Conservation (phyloP, 2,888 invertebrate species). For the Peribatodes rhomboidaria region DNA sequence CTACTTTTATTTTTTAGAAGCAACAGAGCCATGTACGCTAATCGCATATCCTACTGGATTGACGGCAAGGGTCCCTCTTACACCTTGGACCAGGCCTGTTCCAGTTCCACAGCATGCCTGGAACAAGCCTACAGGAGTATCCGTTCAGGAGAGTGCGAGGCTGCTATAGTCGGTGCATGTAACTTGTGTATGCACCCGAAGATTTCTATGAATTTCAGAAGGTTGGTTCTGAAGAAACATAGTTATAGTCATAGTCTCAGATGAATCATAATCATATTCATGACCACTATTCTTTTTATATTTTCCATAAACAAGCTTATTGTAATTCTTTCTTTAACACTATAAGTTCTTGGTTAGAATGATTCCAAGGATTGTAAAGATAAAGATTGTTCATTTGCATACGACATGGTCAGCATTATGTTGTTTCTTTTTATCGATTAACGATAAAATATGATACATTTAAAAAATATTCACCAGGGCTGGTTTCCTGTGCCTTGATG, state of each 20-base stretch:
- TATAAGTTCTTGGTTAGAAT: too few species aligned
- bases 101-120: conserved; percentile 59
- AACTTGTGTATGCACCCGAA: conserved; percentile 85
- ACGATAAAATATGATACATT: too few species aligned
- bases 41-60: too few species aligned
- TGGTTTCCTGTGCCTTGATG: conserved; percentile 89
- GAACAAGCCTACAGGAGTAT: conserved; percentile 63
- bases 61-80: conserved; percentile 65
- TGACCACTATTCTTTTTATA: too few species aligned
- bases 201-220: conserved; percentile 53
- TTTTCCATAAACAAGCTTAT: too few species aligned
- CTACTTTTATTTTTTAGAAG: conserved; percentile 50
- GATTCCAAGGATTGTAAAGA: too few species aligned
- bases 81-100: conserved; percentile 57
- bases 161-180: conserved; percentile 87
- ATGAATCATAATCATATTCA: too few species aligned
- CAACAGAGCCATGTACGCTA: conserved; percentile 63
- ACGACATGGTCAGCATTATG: too few species aligned
- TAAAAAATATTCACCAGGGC: conserved; percentile 51
- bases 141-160: conserved; percentile 61
- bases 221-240: conserved; percentile 47
- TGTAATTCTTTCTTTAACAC: too few species aligned
- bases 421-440: too few species aligned
- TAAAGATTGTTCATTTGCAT: too few species aligned
- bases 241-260: too few species aligned